Evolutionary conservation across 2,113 vertebrate genomes (phyloP), one percentile per base, ranked within the genome.

Genomic region (Scartelaos histophorus): DNA sequence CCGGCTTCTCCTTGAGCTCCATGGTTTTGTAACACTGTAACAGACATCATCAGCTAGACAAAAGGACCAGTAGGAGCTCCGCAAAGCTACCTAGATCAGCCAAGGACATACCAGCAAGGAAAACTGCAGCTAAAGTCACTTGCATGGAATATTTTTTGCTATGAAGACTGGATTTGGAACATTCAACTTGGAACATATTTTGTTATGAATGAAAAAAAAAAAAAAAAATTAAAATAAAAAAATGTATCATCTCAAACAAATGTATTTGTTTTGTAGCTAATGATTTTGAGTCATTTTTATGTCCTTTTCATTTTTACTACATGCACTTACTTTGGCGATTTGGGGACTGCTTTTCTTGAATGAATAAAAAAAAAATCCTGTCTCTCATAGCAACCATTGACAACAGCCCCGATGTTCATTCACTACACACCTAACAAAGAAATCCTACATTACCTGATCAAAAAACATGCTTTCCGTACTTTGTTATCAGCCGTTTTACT

Each of bases 21-120:
- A 5, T 7, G 10, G 34, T 64, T 38, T 64, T 64, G 35, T 38
- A 35, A 79, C 67, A 75, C 69, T 74, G 54, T 53, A 81, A 68
- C 71, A 70, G 69, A 86, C 57, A 78, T 70, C 67, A 79, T 72
- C 75, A 79, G 69, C 74, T 69, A 71, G 78, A 83, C 66, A 80
- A 70, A 73, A 61, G 75, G 68, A 66, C 67, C 71, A 66, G 54
- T 22, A 53, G 66, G 38, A 67, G 53, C 29, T 61, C 15, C 25
- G 5, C 25, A 54, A 67, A 66, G 56, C 22, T 69, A 51, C 54
- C 66, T 51, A 29, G 49, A 69, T 46, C 54, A 75, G 75, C 66
- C 62, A 70, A 76, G 53, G 56, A 24, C 1, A 22, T 24, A 62
- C 16, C 22, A 2, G 56, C 13, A 7, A 1, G 22, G 56, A 25